Conservation (phyloP, 2,888 invertebrate genomes). For the Hirtodrosophila histrioides region DNA sequence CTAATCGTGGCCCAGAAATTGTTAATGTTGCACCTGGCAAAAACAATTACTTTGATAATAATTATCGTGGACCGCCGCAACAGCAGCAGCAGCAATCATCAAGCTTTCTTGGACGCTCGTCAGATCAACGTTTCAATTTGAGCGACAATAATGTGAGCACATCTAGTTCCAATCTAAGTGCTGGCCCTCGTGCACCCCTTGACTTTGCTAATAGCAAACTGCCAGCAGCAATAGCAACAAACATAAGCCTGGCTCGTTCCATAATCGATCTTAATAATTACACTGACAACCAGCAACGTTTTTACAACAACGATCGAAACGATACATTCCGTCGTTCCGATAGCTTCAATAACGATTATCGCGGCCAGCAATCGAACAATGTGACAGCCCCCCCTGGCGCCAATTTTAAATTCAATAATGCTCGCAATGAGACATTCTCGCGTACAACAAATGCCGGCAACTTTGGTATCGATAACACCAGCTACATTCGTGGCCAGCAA, state of each 20-base stretch:
- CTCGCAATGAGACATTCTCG: too few relatives aligned
- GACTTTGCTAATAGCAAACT: neutral
- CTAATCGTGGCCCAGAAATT: conserved; percentile 9
- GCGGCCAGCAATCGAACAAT: conserved; percentile 5
- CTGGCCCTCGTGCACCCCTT: conserved; percentile 4
- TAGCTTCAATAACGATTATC: conserved; percentile 43
- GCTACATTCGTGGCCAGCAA: conserved; percentile 19
- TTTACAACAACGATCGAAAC: conserved; percentile 38
- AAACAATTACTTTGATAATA: conserved; percentile 21
- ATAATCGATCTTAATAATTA: conserved; percentile 16
- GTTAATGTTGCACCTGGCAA: conserved; percentile 16
- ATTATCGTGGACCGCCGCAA: conserved; percentile 30
- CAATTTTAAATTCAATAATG: too few relatives aligned
- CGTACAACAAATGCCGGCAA: too few relatives aligned
- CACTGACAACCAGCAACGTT: conserved; percentile 22
- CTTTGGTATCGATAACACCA: conserved; percentile 21
- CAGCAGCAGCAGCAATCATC: conserved; percentile 4
- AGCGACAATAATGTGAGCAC: conserved; percentile 8
- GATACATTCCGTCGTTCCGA: conserved; percentile 40
- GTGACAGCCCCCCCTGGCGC: neutral
- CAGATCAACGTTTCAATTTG: conserved; percentile 33
- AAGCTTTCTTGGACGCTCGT: conserved; percentile 24
- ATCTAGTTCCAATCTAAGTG: conserved; percentile 12
- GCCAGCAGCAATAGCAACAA: conserved; percentile 10
- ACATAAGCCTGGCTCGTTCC: conserved; percentile 25